phyloP scores from a whole-genome alignment of 2,888 invertebrate genomes.

The Caenorhabditis sp. region DNA sequence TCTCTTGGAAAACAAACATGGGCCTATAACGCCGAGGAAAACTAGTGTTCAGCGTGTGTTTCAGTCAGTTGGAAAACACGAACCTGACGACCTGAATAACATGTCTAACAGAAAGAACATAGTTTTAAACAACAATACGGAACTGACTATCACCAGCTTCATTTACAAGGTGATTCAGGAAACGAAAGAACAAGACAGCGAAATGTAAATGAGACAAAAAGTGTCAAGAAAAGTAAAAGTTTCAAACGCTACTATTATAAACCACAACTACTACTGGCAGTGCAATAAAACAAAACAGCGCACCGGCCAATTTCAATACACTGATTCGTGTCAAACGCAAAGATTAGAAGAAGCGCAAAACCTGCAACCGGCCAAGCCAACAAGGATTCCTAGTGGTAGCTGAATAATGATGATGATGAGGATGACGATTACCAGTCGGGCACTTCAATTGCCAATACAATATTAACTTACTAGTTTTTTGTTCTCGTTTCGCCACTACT shows the following conservation, averaged over 20 bases:
- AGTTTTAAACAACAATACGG: neutral
- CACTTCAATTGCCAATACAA: neutral
- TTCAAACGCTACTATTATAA: neutral
- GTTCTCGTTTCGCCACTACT: neutral
- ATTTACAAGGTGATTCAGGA: neutral
- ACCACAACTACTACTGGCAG: neutral
- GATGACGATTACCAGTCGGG: neutral
- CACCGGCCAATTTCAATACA: too few species aligned
- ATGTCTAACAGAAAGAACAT: too few species aligned
- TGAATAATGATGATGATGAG: neutral
- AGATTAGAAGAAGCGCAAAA: slow-evolving; percentile 6
- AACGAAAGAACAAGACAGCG: slow-evolving; percentile 4
- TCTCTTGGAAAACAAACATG: too few species aligned
- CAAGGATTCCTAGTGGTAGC: neutral
- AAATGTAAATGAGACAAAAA: slow-evolving; percentile 1
- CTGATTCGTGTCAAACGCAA: neutral
- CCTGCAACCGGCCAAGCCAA: slow-evolving; percentile 27
- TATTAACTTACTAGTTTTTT: slow-evolving; percentile 1
- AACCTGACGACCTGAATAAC: too few species aligned
- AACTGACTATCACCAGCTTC: neutral
- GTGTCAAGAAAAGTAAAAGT: slow-evolving; percentile 3
- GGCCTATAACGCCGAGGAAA: too few species aligned
- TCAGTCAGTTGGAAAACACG: too few species aligned
- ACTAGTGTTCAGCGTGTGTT: too few species aligned
- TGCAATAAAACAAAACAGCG: neutral